phyloP scores from a whole-genome alignment of 2,113 vertebrate species.

The Charadrius vociferus region DNA sequence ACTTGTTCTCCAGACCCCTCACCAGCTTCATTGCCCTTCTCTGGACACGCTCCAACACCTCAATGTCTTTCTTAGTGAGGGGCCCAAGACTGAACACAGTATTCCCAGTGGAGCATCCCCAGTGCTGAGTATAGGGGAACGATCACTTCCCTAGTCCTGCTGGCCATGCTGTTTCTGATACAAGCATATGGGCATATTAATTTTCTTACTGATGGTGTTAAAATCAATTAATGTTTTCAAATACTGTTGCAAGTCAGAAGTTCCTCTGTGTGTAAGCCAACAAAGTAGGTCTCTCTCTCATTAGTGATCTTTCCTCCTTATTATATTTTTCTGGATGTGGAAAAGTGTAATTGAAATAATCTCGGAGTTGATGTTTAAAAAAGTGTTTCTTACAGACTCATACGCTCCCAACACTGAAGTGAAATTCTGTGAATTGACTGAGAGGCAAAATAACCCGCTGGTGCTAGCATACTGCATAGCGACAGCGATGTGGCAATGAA shows the following conservation, averaged over 20 bases:
- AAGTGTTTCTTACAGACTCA: background rate
- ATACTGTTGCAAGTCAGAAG: background rate
- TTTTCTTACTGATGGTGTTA: background rate
- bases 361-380: background rate
- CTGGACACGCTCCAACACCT: background rate
- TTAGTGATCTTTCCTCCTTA: background rate
- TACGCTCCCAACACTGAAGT: background rate
- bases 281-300: background rate
- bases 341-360: background rate
- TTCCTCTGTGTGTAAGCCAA: background rate
- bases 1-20: background rate
- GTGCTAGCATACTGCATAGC: background rate
- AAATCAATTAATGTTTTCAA: background rate
- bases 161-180: background rate
- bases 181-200: background rate
- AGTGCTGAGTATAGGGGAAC: accelerated
- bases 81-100: background rate
- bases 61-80: background rate
- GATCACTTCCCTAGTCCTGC: background rate
- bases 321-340: background rate
- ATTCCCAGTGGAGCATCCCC: accelerated
- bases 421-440: background rate
- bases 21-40: background rate
- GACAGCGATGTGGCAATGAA: background rate
- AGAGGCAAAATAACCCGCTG: background rate